phyloP scores from a whole-genome alignment of 2,888 invertebrate species.

The Acrocera orbiculus region DNA sequence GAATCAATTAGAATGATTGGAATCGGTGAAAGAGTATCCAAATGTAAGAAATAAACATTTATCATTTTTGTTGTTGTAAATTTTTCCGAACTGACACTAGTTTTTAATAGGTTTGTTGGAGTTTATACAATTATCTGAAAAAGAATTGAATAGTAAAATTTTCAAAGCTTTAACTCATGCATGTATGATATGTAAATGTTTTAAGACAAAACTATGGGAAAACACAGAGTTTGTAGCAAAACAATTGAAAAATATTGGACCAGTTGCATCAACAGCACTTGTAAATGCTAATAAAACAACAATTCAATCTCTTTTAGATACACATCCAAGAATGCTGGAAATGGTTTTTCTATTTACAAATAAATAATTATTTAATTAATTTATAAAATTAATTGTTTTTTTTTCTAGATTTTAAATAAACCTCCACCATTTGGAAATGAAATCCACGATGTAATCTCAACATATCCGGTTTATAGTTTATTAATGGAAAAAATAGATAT shows the following conservation, averaged over 20 bases:
- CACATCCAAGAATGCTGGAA: conserved; percentile 58
- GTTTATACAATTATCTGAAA: conserved; percentile 33
- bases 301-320: conserved; percentile 42
- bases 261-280: conserved; percentile 42
- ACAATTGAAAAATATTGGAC: conserved; percentile 55
- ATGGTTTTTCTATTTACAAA: conserved; percentile 30
- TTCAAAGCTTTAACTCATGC: conserved; percentile 41
- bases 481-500: too few relatives aligned
- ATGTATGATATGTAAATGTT: conserved; percentile 46
- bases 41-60: conserved; percentile 38
- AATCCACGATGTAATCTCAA: conserved; percentile 40
- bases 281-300: conserved; percentile 48
- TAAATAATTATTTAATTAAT: not conserved
- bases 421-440: conserved; percentile 55
- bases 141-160: conserved; percentile 19
- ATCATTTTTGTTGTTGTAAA: conserved; percentile 2
- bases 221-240: conserved; percentile 48
- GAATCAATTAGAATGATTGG: conserved; percentile 52
- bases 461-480: conserved; percentile 45
- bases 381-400: not conserved
- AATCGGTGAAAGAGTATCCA: conserved; percentile 46
- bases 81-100: too few relatives aligned
- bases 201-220: conserved; percentile 54
- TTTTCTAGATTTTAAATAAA: conserved; percentile 46
- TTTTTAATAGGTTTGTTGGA: conserved; percentile 36